Base-by-base conservation (phyloP, 2,888 invertebrate species). In the Brenthis ino region DNA sequence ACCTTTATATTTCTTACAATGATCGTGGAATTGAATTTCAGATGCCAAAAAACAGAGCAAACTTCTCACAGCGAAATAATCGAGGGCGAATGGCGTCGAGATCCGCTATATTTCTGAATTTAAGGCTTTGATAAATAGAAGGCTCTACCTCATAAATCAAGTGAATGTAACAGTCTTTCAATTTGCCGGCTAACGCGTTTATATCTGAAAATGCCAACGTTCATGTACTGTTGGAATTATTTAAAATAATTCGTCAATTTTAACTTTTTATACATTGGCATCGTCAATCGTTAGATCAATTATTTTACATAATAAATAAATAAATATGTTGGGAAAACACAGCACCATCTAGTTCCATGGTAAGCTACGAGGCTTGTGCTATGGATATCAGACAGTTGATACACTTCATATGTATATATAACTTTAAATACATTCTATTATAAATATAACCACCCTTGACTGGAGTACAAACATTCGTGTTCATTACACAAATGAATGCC, bases 151-250 rank as follows among this genome's bases (percentile, higher is more conserved):
- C 77, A 79, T 79, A 80, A 81, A 81, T 79, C 77, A 79, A 74
- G 67, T 68, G 70, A 74, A 75, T 77, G 77, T 75, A 78, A 75
- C 77, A 76, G 77, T 70, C 75, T 76, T 80, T 77, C 79, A 80
- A 80, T 81, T 80, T 78, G 79, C 73, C 74, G 67, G 74, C 74
- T 80, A 77, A 78, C 76, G 77, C 76, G 64, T 76, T 77, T 77
- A 76, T 77, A 77, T 76, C 75, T 73, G 64, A 57, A 65, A 48
- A 50, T n/a, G 50, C n/a, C 28, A 3, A 50, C 60, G 33, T 60
- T 33, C 33, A 60, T 50, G 13, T 28, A 33, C 60, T 60, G 48
- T 47, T 24, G 14, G 13, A 50, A 50, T 33, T 60, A 50, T 60
- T 60, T 16, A 50, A n/a, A 60, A 47, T 14, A 58, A 33, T 11